phyloP scores from a whole-genome alignment of 2,797 vertebrate species.

The Mergus octosetaceus region DNA sequence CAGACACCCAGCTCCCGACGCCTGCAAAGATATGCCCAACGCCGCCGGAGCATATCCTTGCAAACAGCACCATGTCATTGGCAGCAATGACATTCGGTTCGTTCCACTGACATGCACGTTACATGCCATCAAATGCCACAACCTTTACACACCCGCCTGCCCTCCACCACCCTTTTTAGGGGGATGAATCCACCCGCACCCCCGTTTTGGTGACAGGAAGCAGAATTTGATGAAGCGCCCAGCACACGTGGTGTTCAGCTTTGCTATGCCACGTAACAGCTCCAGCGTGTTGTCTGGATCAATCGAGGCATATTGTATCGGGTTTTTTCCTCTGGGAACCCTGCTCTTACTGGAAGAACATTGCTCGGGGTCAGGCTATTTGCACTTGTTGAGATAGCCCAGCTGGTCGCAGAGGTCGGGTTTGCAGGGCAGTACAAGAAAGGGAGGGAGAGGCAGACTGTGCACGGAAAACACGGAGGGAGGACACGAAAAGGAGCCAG shows the following conservation, averaged over 20 bases:
- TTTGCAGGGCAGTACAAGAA: slow-evolving; percentile 55
- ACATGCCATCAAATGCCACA: not conserved
- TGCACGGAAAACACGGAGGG: slow-evolving; percentile 45
- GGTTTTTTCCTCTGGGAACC: not conserved
- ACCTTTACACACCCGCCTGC: not conserved
- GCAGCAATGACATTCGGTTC: not conserved
- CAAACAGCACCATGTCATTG: not conserved
- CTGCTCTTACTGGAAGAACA: not conserved
- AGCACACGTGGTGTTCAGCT: not conserved
- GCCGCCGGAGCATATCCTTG: not conserved
- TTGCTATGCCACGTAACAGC: not conserved
- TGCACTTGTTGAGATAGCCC: not conserved
- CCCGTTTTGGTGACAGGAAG: not conserved
- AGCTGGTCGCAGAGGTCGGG: not conserved
- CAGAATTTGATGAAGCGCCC: not conserved
- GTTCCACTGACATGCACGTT: not conserved
- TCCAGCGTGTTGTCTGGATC: not conserved
- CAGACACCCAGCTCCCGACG: not conserved
- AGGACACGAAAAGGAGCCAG: slow-evolving; percentile 67
- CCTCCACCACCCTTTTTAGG: not conserved
- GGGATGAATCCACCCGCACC: not conserved
- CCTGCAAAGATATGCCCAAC: not conserved
- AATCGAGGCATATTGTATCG: not conserved
- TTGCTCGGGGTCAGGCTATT: not conserved
- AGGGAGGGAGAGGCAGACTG: slow-evolving; percentile 54